Base-by-base conservation (phyloP, 2,113 vertebrate species). In the Mus spicilegus region DNA sequence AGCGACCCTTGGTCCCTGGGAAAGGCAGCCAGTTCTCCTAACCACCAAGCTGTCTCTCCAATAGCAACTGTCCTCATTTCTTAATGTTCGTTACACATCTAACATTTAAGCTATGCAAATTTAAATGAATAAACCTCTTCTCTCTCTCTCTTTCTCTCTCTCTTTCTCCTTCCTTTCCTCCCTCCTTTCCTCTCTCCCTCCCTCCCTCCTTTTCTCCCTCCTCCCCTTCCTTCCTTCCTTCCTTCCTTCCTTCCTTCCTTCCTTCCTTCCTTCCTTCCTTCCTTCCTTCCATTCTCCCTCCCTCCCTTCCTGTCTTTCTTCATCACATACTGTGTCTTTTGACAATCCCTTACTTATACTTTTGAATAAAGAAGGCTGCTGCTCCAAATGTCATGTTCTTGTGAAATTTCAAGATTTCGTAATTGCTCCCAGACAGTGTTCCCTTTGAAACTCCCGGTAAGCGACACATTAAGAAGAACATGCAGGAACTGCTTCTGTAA, bases 401-500 rank as follows among this genome's bases (percentile, higher is more conserved):
- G 14, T 28, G 36, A 87, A 46, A 76, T 87, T 87, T 92, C 61
- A 85, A 28, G 17, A 22, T 86, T 67, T 46, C 5, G 12, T 46
- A 39, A 26, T 94, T 93, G 75, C 49, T 94, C 75, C 30, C 13
- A n/a, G 85, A 49, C 16, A 56, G 39, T 46, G 26, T 33, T 96
- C 17, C 46, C 6, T 92, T 85, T 81, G 26, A 90, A 95, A 86
- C 5, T 54, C 5, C 12, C 90, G 51, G 51, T 82, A 69, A 95
- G 19, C 51, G 87, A 89, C 67, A 89, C 7, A 51, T 49, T 84
- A 36, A 22, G 16, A 86, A 86, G 56, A 82, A 94, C 89, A 88
- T 1, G 16, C 2, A 86, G 28, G 72, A 8, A 46, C 7, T 86
- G 12, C 14, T 72, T 95, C 76, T n/a, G 17, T 58, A 87, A 42